Base-by-base conservation (phyloP, 1,140 invertebrate genomes). In the Diabrotica virgifera region DNA sequence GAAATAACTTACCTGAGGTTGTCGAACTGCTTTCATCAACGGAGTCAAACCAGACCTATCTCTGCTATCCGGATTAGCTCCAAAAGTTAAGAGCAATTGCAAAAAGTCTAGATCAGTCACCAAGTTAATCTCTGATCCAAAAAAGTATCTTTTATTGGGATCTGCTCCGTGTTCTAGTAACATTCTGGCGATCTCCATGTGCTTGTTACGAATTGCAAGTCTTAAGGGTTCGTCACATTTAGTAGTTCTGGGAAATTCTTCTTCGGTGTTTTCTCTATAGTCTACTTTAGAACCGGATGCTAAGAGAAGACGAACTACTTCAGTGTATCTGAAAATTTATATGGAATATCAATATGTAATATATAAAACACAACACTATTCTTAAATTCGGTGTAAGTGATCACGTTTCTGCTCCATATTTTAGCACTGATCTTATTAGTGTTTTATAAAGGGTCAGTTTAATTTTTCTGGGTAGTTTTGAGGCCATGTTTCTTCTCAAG, bases 81-180 rank as follows among this genome's bases (percentile, higher is more conserved):
- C 93, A 73, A 93, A 92, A 11, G 87, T 87, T 13, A 96, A 81
- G 59, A 96, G 77, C 58, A 95, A 79, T 76, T 93, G 89, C 77
- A 96, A 79, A 72, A 90, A 94, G 64, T 92, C 87, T 52, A 91
- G 80, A 72, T 95, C 93, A 36, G 87, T 90, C 4, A 95, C 88
- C 52, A 95, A 80, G 76, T 95, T 95, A 61, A 96, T 93, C 80
- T 96, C 93, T 0, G 91, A 86, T 4, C 94, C 94, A 73, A 95
- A 92, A 80, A 96, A 96, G 76, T 94, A 94, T 9, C 83, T 86
- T 80, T 87, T 92, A 79, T 87, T 94, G 63, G 86, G 87, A 78
- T 90, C 87, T 0, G 89, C 88, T 2, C 89, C 89, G 64, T 88
- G 85, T 71, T 91, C 89, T 24, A 90, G 78, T 0, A 91, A 77